Base-by-base conservation (phyloP, 1,140 invertebrate species). In the Tetramorium parvispinum region DNA sequence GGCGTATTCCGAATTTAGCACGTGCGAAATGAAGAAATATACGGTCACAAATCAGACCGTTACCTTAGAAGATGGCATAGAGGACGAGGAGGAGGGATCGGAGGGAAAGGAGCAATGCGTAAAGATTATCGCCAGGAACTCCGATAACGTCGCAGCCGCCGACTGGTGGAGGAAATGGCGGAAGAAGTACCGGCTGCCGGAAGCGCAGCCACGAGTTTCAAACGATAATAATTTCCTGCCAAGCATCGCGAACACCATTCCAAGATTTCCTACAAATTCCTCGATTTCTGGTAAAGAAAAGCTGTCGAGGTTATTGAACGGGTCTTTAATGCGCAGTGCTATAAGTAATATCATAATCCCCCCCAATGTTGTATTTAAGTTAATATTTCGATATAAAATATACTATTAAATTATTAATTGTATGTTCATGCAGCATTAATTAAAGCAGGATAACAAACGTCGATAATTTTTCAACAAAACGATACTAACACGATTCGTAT, bases 21-120 rank as follows among this genome's bases (percentile, higher is more conserved):
- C 73, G 75, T 85, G 82, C 73, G 59, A 85, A 91, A 92, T 91
- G 88, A 85, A 93, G 88, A 93, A 93, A 93, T 93, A 91, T 86
- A 85, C 66, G 61, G 71, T 85, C 87, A 93, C 92, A 93, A 94
- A 93, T 93, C 93, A 93, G 89, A 87, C 68, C 46, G 70, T 46
- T 85, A 66, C 77, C 86, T 88, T 73, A 65, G 73, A 85, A 79
- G 87, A 81, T 75, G 86, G 85, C 59, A 49, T 55, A 73, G 79
- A 91, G 90, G 90, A 81, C 51, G 40, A 71, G 46, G 27, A 66
- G 32, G 3, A n/a, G 43, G 61, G 46, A 18, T 49, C 73, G 37
- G 63, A n/a, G 71, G 53, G 46, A 68, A 65, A 66, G 46, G 51
- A 24, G 61, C 63, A 61, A 82, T 81, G 70, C 61, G 66, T 21